phyloP scores from a whole-genome alignment of 1,140 invertebrate species.

The Uloborus diversus region DNA sequence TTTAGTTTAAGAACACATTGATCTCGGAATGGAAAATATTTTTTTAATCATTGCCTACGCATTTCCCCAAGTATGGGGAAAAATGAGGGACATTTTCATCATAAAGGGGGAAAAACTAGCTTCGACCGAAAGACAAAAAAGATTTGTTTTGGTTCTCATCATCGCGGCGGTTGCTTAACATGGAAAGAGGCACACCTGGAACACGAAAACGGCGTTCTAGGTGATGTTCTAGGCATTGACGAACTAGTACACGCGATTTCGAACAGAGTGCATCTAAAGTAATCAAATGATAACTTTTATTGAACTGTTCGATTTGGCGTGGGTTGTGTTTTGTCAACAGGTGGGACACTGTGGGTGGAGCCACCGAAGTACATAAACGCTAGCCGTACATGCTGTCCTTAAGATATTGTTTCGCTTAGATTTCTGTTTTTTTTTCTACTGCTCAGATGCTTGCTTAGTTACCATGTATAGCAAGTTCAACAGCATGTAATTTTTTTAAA shows the following conservation, averaged over 20 bases:
- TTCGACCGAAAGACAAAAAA: background rate
- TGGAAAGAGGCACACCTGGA: background rate
- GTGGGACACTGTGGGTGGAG: conserved; percentile 35
- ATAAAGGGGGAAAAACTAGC: background rate
- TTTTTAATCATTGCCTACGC: no score
- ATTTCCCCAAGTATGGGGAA: background rate
- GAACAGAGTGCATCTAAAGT: background rate
- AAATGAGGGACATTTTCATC: background rate
- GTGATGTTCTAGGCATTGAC: background rate
- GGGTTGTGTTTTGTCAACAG: conserved; percentile 46
- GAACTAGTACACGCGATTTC: background rate
- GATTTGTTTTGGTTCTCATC: background rate
- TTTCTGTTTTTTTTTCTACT: background rate
- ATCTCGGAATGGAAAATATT: no score
- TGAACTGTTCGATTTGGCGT: conserved; percentile 7
- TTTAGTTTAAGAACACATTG: no score
- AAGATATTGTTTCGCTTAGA: background rate
- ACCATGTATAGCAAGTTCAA: background rate
- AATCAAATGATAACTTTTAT: background rate
- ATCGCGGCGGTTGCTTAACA: conserved; percentile 12
- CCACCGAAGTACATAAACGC: conserved; percentile 33
- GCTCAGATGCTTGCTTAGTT: background rate
- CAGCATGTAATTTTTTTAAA: background rate
- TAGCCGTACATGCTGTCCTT: conserved; percentile 32
- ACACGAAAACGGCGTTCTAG: background rate